Conservation (phyloP, 2,888 invertebrate species). For the Congeria kusceri region DNA sequence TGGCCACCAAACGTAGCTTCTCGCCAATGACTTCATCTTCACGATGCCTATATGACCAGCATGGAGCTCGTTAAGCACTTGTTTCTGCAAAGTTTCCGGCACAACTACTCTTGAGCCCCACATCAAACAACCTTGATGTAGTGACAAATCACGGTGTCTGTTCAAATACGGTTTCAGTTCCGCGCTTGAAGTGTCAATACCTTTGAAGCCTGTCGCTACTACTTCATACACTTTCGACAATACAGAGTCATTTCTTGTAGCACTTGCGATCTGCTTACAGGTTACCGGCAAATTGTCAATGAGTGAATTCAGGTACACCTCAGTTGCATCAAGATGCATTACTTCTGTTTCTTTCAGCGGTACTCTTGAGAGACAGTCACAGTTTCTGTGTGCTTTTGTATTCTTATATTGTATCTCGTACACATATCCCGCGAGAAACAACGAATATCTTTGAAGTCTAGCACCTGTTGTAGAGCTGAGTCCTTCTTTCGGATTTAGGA, state of each 20-base stretch:
- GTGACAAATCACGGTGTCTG: too few species aligned
- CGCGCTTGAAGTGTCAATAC: too few species aligned
- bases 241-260: conserved; percentile 37
- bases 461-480: conserved; percentile 44
- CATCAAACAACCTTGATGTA: too few species aligned
- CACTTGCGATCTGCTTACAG: conserved; percentile 18
- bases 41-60: conserved; percentile 71
- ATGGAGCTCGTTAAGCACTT: conserved; percentile 71
- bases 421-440: conserved; percentile 26
- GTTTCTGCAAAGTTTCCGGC: conserved; percentile 60
- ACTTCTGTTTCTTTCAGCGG: conserved; percentile 20
- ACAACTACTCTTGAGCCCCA: conserved; percentile 70
- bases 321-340: conserved; percentile 20
- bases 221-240: conserved; percentile 41
- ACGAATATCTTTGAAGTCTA: conserved; percentile 47
- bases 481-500: too few species aligned
- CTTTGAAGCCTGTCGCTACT: too few species aligned
- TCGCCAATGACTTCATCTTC: conserved; percentile 74
- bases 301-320: conserved; percentile 51
- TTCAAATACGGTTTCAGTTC: too few species aligned
- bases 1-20: conserved; percentile 75
- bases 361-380: conserved; percentile 51
- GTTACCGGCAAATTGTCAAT: conserved; percentile 73
- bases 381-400: conserved; percentile 51
- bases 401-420: conserved; percentile 41